Evolutionary conservation across 1,140 invertebrate species (phyloP).

Genomic region (Orussus abietinus): DNA sequence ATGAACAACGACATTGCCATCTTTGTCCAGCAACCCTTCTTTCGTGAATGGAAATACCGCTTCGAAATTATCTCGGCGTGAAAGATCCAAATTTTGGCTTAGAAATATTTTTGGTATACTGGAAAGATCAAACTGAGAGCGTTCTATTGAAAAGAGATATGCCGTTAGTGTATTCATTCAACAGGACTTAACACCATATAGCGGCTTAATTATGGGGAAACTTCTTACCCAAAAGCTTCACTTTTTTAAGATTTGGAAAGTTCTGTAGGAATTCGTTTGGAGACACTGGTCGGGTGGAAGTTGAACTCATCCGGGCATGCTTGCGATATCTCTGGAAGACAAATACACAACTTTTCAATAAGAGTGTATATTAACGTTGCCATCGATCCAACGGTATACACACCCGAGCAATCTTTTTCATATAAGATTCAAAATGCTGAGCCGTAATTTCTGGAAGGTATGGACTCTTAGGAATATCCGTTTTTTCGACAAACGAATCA

Average conservation of each 20-base stretch:
- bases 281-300: slow-evolving; percentile 36
- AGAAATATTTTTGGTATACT: slow-evolving; percentile 86
- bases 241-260: slow-evolving; percentile 51
- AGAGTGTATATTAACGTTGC: slow-evolving; percentile 1
- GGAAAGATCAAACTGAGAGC: slow-evolving; percentile 56
- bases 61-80: slow-evolving; percentile 78
- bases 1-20: slow-evolving; percentile 33
- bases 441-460: slow-evolving; percentile 81
- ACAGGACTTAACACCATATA: background rate
- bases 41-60: slow-evolving; percentile 73
- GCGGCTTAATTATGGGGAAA: slow-evolving; percentile 1
- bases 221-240: slow-evolving; percentile 41
- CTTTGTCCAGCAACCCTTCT: slow-evolving; percentile 38
- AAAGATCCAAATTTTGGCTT: slow-evolving; percentile 75
- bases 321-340: slow-evolving; percentile 52
- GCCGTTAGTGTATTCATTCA: background rate
- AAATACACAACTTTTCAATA: slow-evolving; percentile 14
- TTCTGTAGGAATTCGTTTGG: slow-evolving; percentile 50
- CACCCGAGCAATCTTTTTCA: slow-evolving; percentile 66
- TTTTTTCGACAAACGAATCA: slow-evolving; percentile 84
- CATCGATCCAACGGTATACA: slow-evolving; percentile 9
- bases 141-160: slow-evolving; percentile 32
- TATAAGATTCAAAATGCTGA: slow-evolving; percentile 84
- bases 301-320: slow-evolving; percentile 47
- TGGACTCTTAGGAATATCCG: slow-evolving; percentile 69